Conservation (phyloP, 2,113 vertebrate genomes). For the Macquaria ambigua region DNA sequence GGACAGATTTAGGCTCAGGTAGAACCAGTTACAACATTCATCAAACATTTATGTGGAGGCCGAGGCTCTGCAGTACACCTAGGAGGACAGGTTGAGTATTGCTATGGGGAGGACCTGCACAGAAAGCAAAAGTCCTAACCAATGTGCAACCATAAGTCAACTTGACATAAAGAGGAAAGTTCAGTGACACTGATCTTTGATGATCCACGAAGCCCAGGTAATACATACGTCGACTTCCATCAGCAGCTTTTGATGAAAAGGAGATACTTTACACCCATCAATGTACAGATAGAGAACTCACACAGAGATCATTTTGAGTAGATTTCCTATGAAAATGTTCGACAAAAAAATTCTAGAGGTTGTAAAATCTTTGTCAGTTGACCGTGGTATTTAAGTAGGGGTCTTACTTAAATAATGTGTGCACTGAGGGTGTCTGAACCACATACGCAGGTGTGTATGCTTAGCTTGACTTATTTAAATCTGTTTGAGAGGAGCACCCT, state of each 20-base stretch:
- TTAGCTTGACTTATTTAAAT: slow-evolving; percentile 41
- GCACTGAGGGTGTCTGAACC: slow-evolving; percentile 18
- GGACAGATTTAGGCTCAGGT: slow-evolving; percentile 29
- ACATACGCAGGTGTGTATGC: slow-evolving; percentile 24
- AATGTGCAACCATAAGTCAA: slow-evolving; percentile 49
- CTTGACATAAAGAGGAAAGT: slow-evolving; percentile 31
- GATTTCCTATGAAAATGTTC: slow-evolving; percentile 40
- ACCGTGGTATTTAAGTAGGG: slow-evolving; percentile 28
- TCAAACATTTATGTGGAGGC: slow-evolving; percentile 36
- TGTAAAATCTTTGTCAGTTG: slow-evolving; percentile 56
- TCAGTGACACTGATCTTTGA: slow-evolving; percentile 34
- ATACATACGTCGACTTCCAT: slow-evolving; percentile 47
- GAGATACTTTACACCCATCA: slow-evolving; percentile 51
- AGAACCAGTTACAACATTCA: slow-evolving; percentile 74
- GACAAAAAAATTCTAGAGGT: slow-evolving; percentile 21
- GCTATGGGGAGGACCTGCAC: slow-evolving; percentile 64
- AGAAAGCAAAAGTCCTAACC: slow-evolving; percentile 50
- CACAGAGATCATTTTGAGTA: slow-evolving; percentile 21
- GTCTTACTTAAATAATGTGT: slow-evolving; percentile 41
- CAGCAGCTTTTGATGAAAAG: slow-evolving; percentile 69
- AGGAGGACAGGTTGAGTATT: slow-evolving; percentile 64
- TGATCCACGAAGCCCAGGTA: slow-evolving; percentile 37
- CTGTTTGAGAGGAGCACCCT: slow-evolving; percentile 41
- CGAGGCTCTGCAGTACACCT: slow-evolving; percentile 27
- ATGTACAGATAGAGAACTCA: slow-evolving; percentile 46